Evolutionary conservation across 2,797 vertebrate genomes (phyloP), one percentile per base, ranked within the genome.

Genomic region (Gymnoscopelus braueri): DNA sequence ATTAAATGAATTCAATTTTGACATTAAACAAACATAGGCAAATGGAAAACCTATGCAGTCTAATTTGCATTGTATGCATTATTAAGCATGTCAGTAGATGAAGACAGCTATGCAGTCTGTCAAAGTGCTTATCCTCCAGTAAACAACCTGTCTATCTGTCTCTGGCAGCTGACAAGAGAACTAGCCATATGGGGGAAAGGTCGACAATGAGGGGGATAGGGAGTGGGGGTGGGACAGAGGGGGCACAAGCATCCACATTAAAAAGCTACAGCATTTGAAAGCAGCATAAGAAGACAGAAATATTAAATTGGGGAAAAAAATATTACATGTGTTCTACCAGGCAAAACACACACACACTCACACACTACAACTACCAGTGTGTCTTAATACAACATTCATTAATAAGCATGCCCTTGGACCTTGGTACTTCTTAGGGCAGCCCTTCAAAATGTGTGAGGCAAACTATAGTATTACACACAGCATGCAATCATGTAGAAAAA

Each of bases 171-270:
- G 92, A 78, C 76, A 66, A 52, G 66, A 74, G 77, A 78, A 62
- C 72, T 81, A 19, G 75, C 77, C 75, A 87, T 84, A 23, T 93
- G 60, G 92, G 84, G 78, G 85, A 94, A 95, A 95, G 93, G 93
- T 95, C 92, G 86, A 39, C 75, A 48, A 39, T 15, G 77, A 66
- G 69, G 76, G 75, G 60, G 63, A 66, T 44, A 54, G 39, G 11
- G n/a, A 15, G 57, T 63, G 44, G 60, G 47, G 14, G 59, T 29
- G 51, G 50, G 50, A 54, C 11, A 35, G 15, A 78, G 32, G 7
- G 11, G 26, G 49, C 8, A 47, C 55, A 65, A 47, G 24, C 66
- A 63, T 24, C 48, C 53, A 3, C 10, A 24, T 14, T 12, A 67
- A 19, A 11, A 39, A 6, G 53, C 4, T 50, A 56, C 12, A 19